A percentile compares a stretch with the other conserved stretches of the same genome.
These are phyloP conservation scores for Forbesichthys agassizii DNA, from an alignment of 2,113 vertebrate genomes.

Conservation along the genomic window DNA sequence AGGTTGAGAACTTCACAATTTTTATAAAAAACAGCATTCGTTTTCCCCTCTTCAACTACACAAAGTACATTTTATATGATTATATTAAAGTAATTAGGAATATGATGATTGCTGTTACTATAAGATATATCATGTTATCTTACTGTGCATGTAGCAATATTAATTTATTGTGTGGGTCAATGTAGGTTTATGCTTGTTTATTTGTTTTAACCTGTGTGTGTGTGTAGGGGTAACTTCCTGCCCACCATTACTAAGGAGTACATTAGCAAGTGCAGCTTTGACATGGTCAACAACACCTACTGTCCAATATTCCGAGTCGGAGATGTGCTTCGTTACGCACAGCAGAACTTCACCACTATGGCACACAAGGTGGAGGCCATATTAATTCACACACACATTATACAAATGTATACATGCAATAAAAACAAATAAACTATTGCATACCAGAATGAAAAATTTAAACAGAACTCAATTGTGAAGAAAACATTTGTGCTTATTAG, in stretches of 20 bases:
- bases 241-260: slow-evolving; percentile 74
- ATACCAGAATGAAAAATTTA: too few species aligned
- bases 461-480: too few species aligned
- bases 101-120: not conserved
- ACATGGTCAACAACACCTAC: slow-evolving; percentile 80
- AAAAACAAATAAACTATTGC: too few species aligned
- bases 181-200: not conserved
- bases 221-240: slow-evolving; percentile 82
- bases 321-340: slow-evolving; percentile 83
- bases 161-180: not conserved
- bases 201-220: not conserved
- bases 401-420: not conserved
- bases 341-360: slow-evolving; percentile 84
- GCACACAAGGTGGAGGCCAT: slow-evolving; percentile 77
- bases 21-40: slow-evolving; percentile 97
- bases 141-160: not conserved
- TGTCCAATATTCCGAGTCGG: slow-evolving; percentile 92
- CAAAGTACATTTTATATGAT: slow-evolving; percentile 77
- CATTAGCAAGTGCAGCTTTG: slow-evolving; percentile 81
- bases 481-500: too few species aligned
- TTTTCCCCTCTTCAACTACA: slow-evolving; percentile 90
- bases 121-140: not conserved
- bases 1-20: slow-evolving; percentile 93
- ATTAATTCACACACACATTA: not conserved
- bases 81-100: not conserved